phyloP scores from a whole-genome alignment of 2,113 vertebrate genomes.

The Brachyhypopomus gauderio region DNA sequence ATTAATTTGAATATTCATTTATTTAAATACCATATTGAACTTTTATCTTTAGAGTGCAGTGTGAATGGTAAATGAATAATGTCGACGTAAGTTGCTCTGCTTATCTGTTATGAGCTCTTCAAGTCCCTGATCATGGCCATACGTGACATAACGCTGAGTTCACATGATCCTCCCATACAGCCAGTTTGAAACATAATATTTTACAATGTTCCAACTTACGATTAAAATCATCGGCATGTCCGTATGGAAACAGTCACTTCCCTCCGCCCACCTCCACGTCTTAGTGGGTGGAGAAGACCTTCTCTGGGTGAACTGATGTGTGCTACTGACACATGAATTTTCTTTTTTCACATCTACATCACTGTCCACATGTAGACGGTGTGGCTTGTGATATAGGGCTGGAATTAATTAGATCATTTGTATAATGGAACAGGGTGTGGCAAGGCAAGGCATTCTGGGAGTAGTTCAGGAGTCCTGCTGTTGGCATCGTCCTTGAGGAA shows the following conservation, averaged over 20 bases:
- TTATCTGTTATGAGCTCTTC: slow-evolving; percentile 32
- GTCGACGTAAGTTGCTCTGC: slow-evolving; percentile 14
- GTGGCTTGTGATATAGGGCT: slow-evolving; percentile 59
- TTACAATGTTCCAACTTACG: slow-evolving; percentile 9
- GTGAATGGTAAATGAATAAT: slow-evolving; percentile 32
- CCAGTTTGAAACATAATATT: neutral
- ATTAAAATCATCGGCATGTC: neutral
- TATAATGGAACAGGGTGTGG: slow-evolving; percentile 68
- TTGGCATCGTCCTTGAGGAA: slow-evolving; percentile 79
- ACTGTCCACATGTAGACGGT: neutral
- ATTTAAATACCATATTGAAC: slow-evolving; percentile 15
- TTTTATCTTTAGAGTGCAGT: slow-evolving; percentile 20
- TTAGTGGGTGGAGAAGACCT: slow-evolving; percentile 9
- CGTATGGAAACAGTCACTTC: slow-evolving; percentile 4
- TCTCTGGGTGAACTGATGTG: neutral
- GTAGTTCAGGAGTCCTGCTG: slow-evolving; percentile 64
- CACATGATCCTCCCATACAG: neutral
- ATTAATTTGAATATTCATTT: slow-evolving; percentile 16
- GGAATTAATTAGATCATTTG: slow-evolving; percentile 76
- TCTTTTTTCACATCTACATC: slow-evolving; percentile 37
- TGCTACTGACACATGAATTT: neutral
- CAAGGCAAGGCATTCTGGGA: slow-evolving; percentile 55
- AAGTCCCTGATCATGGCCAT: slow-evolving; percentile 15
- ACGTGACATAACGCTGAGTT: neutral
- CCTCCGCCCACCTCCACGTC: slow-evolving; percentile 13